Evolutionary conservation across 2,797 vertebrate species (phyloP), one percentile per base, ranked within the genome.

Genomic region (Adrianichthys oophorus): DNA sequence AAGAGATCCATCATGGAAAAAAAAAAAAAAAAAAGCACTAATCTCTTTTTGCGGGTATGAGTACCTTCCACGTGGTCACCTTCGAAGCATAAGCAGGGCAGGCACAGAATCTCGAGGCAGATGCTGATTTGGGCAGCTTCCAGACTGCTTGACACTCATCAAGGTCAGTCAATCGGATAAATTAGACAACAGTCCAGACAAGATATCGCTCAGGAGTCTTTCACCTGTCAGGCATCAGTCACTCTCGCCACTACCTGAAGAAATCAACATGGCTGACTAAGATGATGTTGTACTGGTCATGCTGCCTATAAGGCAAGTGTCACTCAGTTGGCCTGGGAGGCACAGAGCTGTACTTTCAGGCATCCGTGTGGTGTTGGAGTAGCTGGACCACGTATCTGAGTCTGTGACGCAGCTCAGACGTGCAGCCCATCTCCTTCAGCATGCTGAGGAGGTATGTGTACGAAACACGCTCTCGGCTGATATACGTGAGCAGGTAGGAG

Each of bases 401-500:
- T 37, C 96, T 89, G 71, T 93, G 92, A 1, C 91, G 90, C n/a
- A 99, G 92, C 64, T 98, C 97, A 0, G 93, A 64, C 7, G 95
- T 92, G 74, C 97, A 98, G 80, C 98, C 98, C 64, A 93, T 87
- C 81, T 97, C 93, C 45, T 74, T 83, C 56, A 99, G 92, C 67
- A 94, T 92, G 80, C 92, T 92, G 74, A 98, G 89, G 67, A 93
- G 92, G 89, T 96, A 98, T 4, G 96, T 98, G 83, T 88, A 93
- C 1, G 97, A 97, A 48, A 93, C 85, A 7, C 97, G 95, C 16
- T 98, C 96, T 18, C 91, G 91, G 80, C 93, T 96, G 86, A 99
- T 97, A 79, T 95, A 99, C 54, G 98, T 99, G 74, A 99, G 92
- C 62, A 98, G 84, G 88, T 93, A 96, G 57, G 90, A 92, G 64